Evolutionary conservation across 2,113 vertebrate genomes (phyloP).

Genomic region (Delphinapterus leucas): DNA sequence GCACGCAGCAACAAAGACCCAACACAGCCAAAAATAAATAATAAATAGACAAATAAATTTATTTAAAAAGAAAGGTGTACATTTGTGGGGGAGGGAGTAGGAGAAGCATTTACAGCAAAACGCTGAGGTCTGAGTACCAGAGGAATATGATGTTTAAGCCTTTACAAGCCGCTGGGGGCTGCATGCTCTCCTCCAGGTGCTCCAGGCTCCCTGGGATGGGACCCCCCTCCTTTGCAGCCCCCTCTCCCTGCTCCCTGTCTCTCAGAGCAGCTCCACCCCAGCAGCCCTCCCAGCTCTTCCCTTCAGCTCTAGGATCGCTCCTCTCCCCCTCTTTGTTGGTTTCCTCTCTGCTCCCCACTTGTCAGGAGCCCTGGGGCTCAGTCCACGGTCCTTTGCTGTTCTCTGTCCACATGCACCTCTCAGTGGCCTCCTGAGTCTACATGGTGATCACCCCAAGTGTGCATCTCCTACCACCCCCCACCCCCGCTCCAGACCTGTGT

Average conservation of each 20-base stretch:
- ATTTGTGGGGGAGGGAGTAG: neutral
- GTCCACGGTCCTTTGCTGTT: neutral
- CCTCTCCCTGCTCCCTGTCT: neutral
- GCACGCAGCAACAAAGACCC: too few species aligned
- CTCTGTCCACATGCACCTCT: neutral
- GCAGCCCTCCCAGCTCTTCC: neutral
- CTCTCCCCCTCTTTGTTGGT: neutral
- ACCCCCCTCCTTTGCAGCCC: neutral
- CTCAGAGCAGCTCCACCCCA: too few species aligned
- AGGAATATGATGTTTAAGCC: rapidly evolving
- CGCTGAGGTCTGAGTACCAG: neutral
- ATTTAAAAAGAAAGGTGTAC: neutral
- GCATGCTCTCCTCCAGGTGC: rapidly evolving
- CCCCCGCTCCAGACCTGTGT: neutral
- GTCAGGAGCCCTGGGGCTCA: neutral
- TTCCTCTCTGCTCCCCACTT: neutral
- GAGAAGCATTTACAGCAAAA: neutral
- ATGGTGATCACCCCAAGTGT: too few species aligned
- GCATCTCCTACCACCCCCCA: neutral
- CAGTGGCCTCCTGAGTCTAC: neutral
- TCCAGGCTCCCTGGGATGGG: neutral
- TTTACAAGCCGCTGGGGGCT: rapidly evolving
- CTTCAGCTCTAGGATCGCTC: rapidly evolving
- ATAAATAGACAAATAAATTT: too few species aligned
- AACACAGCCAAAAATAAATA: too few species aligned